Evolutionary conservation across 2,797 vertebrate species (phyloP).

Genomic region (Sebastes kiyomatsui): DNA sequence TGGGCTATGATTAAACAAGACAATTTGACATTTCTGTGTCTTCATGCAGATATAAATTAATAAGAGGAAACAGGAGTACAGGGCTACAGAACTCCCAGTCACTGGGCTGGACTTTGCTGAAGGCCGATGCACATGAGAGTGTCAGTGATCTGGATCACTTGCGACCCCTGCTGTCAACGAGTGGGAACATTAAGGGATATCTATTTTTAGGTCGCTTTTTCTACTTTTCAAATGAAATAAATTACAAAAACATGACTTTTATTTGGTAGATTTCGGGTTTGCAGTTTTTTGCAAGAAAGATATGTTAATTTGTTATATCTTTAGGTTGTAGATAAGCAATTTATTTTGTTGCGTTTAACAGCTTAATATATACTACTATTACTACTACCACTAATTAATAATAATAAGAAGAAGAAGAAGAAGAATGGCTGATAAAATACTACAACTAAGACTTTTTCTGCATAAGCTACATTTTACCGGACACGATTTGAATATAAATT

Average conservation of each 20-base stretch:
- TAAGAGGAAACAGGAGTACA: neutral
- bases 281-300: neutral
- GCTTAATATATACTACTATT: too few relatives aligned
- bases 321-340: neutral
- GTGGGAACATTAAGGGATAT: neutral
- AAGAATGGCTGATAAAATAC: too few relatives aligned
- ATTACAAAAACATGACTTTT: neutral
- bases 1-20: neutral
- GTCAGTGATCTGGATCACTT: neutral
- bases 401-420: fast-evolving
- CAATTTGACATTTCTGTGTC: neutral
- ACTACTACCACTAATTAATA: too few relatives aligned
- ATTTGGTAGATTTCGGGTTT: neutral
- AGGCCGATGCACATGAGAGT: neutral
- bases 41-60: neutral
- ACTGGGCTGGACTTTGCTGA: neutral
- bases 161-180: constrained; percentile 64
- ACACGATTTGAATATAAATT: neutral
- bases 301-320: neutral
- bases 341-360: neutral
- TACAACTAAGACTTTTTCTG: too few relatives aligned
- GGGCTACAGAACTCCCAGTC: neutral
- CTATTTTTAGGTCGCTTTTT: neutral
- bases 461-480: too few relatives aligned
- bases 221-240: neutral